Evolutionary conservation across 2,113 vertebrate genomes (phyloP).

Genomic region (Oenanthe melanoleuca): DNA sequence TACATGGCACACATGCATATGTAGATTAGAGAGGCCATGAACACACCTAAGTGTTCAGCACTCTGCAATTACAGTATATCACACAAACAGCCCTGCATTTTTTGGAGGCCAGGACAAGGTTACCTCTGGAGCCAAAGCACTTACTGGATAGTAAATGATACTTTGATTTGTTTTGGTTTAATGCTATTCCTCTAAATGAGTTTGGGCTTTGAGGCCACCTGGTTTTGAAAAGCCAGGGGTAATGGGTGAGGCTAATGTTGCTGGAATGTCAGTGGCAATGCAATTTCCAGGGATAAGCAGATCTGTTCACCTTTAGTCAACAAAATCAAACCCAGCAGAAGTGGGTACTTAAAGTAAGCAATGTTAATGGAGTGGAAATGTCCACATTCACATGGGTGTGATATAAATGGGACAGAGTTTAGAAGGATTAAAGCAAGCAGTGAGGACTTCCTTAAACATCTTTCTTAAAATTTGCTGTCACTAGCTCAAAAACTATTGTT

Average conservation of each 20-base stretch:
- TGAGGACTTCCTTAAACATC: background rate
- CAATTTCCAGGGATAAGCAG: background rate
- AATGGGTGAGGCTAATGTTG: fast-evolving
- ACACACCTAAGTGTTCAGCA: background rate
- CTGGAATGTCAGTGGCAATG: background rate
- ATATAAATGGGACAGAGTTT: background rate
- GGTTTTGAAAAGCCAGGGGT: background rate
- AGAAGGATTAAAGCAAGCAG: background rate
- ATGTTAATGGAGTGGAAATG: background rate
- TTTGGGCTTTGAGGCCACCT: background rate
- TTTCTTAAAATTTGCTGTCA: background rate
- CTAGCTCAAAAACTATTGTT: background rate
- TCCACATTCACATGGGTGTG: background rate
- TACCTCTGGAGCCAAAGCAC: background rate
- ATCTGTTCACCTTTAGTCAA: background rate
- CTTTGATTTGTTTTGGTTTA: background rate
- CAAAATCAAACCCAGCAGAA: background rate
- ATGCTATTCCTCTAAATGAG: background rate
- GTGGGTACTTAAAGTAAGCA: background rate
- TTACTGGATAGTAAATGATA: background rate
- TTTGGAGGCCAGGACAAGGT: background rate
- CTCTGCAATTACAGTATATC: fast-evolving
- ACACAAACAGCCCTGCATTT: background rate
- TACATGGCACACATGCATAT: background rate
- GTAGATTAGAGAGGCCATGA: background rate